These are phyloP conservation scores for Diplolepis rosae DNA, from an alignment of 2,888 invertebrate species.

Conservation along the genomic window DNA sequence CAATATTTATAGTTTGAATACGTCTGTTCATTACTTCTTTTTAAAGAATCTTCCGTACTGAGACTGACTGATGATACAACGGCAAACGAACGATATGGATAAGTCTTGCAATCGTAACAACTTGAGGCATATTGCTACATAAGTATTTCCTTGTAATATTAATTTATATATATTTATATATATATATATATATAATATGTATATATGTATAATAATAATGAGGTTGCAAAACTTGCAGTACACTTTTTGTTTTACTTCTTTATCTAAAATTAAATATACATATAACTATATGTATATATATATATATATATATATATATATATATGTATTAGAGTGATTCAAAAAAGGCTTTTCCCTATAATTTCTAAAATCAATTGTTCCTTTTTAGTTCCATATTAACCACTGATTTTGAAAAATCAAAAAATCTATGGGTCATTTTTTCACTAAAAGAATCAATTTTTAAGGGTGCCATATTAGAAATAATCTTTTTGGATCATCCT, in stretches of 20 bases:
- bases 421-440: too few relatives aligned
- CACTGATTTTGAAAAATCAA: too few relatives aligned
- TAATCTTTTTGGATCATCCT: too few relatives aligned
- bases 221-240: conserved; percentile 42
- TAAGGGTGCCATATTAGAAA: too few relatives aligned
- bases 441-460: too few relatives aligned
- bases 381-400: too few relatives aligned
- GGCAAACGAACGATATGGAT: conserved; percentile 67
- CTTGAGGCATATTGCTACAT: conserved; percentile 61
- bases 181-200: conserved; percentile 35
- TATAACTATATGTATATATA: too few relatives aligned
- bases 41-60: conserved; percentile 53
- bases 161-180: conserved; percentile 40
- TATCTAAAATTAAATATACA: too few relatives aligned
- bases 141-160: conserved; percentile 39
- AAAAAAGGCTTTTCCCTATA: too few relatives aligned
- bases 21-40: conserved; percentile 12
- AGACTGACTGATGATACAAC: conserved; percentile 67
- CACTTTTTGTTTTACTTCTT: conserved; percentile 38
- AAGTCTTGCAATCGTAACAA: conserved; percentile 66
- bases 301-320: too few relatives aligned
- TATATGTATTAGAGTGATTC: too few relatives aligned
- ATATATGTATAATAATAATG: conserved; percentile 39
- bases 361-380: too few relatives aligned
- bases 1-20: conserved; percentile 43